Base-by-base conservation (phyloP, 2,797 vertebrate species). In the Eulemur coronatus region DNA sequence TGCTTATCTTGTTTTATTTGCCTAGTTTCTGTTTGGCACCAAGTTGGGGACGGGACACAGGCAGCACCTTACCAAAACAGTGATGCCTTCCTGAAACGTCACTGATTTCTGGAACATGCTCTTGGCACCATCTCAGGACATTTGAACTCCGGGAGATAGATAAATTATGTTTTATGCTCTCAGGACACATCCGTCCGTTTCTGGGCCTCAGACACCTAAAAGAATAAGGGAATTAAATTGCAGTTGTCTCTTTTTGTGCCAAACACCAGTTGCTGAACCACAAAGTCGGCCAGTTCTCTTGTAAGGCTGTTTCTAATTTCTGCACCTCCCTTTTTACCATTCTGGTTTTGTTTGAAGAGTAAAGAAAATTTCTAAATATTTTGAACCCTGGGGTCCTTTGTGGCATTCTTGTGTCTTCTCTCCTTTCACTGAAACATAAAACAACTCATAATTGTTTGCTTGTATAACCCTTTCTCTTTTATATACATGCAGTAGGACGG, bases 361-460 rank as follows among this genome's bases (percentile, higher is more conserved):
- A 55, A 94, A 96, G 95, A 75, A 80, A 78, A 72, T 67, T 97
- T 95, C 80, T 82, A 87, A 93, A 28, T 97, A 78, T 97, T 94
- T 95, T 41, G 96, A 96, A 97, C 92, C 55, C 92, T 78, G 17
- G 38, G 96, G 52, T 86, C 86, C n/a, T 92, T 72, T 0, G 97
- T 96, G 98, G 97, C 97, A 30, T 95, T 94, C 91, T 87, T 92
- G 57, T 13, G 20, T 90, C 96, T 78, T 94, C 97, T 95, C 46
- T 94, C 90, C 94, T 95, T 97, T 97, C 93, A 85, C 46, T 94
- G 78, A 93, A 97, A 88, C 89, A n/a, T 91, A 91, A 97, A 98
- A 95, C 93, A 96, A 38, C 69, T 78, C 33, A 33, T 57, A 52
- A n/a, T 4, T 85, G 78, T 91, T 96, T 96, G 89, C 89, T 76